Conservation (phyloP, 2,113 vertebrate genomes). For the Lycaon pictus region DNA sequence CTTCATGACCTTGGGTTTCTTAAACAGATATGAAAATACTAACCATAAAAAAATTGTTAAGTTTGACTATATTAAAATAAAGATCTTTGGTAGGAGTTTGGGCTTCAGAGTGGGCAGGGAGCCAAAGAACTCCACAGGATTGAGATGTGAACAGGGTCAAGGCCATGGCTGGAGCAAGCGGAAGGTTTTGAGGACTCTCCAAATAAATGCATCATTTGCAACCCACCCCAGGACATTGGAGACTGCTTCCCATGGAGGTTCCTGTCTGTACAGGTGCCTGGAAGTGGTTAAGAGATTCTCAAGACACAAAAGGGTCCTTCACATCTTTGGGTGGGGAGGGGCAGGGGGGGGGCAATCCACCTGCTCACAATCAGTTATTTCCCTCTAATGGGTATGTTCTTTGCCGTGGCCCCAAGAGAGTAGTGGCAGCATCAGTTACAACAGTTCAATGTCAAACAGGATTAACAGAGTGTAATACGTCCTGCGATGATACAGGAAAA, state of each 20-base stretch:
- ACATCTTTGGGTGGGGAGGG: slow-evolving; percentile 84
- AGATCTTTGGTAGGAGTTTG: neutral
- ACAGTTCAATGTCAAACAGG: slow-evolving; percentile 94
- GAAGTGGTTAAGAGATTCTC: slow-evolving; percentile 94
- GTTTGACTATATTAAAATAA: neutral
- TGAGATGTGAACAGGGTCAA: neutral
- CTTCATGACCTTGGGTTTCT: neutral
- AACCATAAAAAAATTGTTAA: neutral
- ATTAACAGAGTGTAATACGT: slow-evolving; percentile 95
- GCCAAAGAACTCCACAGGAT: neutral
- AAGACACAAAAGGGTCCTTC: slow-evolving; percentile 94
- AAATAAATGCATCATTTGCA: slow-evolving; percentile 93
- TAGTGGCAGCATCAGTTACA: slow-evolving; percentile 92
- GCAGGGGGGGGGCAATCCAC: slow-evolving; percentile 91
- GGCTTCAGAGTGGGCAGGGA: neutral
- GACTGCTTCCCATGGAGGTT: slow-evolving; percentile 94
- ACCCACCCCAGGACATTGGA: slow-evolving; percentile 93
- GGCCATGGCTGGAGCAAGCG: neutral
- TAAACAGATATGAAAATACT: neutral
- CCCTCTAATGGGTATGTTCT: slow-evolving; percentile 94
- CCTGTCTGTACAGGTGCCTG: slow-evolving; percentile 94
- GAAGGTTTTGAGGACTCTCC: slow-evolving; percentile 94
- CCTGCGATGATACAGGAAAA: slow-evolving; percentile 95
- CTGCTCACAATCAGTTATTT: slow-evolving; percentile 95
- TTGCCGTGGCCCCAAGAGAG: slow-evolving; percentile 94